These are phyloP conservation scores for Clusia tigrina DNA, from an alignment of 2,888 invertebrate genomes.

Conservation along the genomic window DNA sequence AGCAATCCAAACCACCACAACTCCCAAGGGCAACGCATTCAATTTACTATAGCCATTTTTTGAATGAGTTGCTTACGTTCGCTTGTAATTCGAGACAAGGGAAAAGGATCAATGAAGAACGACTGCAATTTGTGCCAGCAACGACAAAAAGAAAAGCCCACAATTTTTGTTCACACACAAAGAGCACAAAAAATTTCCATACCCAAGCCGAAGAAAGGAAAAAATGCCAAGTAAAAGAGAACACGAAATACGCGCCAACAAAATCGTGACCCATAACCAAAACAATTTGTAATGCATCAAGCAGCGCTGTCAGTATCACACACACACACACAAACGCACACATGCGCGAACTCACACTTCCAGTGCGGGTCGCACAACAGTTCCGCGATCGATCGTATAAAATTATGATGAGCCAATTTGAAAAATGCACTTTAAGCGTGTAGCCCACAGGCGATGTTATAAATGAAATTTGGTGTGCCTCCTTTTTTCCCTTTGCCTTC, in stretches of 20 bases:
- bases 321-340: conserved; percentile 1
- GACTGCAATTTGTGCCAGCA: conserved; percentile 23
- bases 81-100: not conserved
- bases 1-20: no score
- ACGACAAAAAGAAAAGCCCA: conserved; percentile 17
- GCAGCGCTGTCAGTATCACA: not conserved
- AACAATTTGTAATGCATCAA: conserved; percentile 28
- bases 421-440: conserved; percentile 15
- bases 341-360: not conserved
- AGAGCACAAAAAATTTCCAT: not conserved
- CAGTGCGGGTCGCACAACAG: not conserved
- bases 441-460: conserved; percentile 18
- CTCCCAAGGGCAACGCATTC: conserved; percentile 28
- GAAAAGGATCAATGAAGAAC: conserved; percentile 27
- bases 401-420: conserved; percentile 25
- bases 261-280: conserved; percentile 32
- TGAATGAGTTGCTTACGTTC: conserved; percentile 1
- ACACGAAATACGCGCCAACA: not conserved
- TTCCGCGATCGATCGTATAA: not conserved
- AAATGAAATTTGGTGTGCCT: conserved; percentile 2
- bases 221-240: no score
- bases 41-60: conserved; percentile 21
- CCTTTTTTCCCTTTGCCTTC: no score
- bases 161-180: conserved; percentile 14
- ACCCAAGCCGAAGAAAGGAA: conserved; percentile 2